Evolutionary conservation across 2,113 vertebrate species (phyloP).

Genomic region (Passer montanus): DNA sequence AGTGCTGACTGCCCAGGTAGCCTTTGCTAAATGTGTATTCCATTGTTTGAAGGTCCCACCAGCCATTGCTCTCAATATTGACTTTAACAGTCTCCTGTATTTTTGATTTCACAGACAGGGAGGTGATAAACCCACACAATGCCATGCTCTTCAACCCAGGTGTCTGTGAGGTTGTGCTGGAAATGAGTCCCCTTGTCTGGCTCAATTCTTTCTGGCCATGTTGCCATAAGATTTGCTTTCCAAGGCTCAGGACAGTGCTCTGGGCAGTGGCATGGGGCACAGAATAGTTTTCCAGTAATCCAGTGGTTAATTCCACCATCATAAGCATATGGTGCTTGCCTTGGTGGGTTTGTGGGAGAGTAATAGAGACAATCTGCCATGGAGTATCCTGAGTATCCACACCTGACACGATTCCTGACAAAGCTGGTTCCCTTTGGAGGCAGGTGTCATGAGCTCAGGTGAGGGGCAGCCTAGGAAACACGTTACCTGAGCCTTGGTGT

Average conservation of each 20-base stretch:
- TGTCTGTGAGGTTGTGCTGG: not conserved
- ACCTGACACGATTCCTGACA: not conserved
- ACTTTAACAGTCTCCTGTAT: not conserved
- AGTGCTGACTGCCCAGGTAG: not conserved
- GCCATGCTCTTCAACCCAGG: not conserved
- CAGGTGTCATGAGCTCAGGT: not conserved
- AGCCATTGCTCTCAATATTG: not conserved
- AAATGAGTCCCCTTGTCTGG: not conserved
- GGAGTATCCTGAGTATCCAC: not conserved
- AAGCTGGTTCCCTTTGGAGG: not conserved
- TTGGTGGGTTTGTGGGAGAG: not conserved
- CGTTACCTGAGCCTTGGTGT: not conserved
- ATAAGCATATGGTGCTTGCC: not conserved
- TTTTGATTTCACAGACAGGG: not conserved
- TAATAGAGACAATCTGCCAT: not conserved
- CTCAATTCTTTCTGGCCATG: not conserved
- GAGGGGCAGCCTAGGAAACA: not conserved
- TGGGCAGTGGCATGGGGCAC: fast-evolving
- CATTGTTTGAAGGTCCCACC: not conserved
- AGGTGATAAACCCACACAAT: not conserved
- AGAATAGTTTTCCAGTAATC: not conserved
- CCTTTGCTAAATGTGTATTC: not conserved
- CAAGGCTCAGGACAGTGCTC: not conserved
- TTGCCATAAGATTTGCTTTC: not conserved
- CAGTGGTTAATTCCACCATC: not conserved